These are phyloP conservation scores for Gopherus flavomarginatus DNA, from an alignment of 2,113 vertebrate species.

Conservation along the genomic window DNA sequence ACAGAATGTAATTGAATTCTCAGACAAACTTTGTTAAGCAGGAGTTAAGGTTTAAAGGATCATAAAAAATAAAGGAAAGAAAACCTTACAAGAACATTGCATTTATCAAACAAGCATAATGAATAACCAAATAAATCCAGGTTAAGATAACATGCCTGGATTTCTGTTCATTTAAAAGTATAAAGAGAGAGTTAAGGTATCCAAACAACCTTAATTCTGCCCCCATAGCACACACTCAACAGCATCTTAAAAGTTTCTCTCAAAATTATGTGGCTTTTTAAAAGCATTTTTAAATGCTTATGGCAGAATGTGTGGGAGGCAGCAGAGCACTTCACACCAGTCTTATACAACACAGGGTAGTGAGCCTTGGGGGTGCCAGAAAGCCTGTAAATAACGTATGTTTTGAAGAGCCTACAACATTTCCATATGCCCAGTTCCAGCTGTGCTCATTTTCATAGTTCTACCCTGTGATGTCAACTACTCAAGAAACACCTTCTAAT, in stretches of 20 bases:
- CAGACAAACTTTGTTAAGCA: slow-evolving; percentile 17
- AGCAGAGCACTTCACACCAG: neutral
- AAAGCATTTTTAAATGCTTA: neutral
- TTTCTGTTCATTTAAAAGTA: neutral
- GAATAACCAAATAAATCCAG: neutral
- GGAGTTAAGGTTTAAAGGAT: slow-evolving; percentile 35
- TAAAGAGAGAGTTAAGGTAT: slow-evolving; percentile 30
- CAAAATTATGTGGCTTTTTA: neutral
- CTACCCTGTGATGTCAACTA: neutral
- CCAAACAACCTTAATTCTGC: slow-evolving; percentile 28
- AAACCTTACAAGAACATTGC: neutral
- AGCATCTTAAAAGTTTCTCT: neutral
- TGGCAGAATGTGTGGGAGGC: no score
- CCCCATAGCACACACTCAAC: neutral
- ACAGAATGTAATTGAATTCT: slow-evolving; percentile 54
- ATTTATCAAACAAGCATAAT: neutral
- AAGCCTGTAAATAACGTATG: neutral
- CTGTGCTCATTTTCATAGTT: neutral
- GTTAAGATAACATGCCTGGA: neutral
- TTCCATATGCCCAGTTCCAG: neutral
- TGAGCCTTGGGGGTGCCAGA: neutral
- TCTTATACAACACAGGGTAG: neutral
- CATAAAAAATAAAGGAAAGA: slow-evolving; percentile 24
- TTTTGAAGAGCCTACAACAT: neutral
- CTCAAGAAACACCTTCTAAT: neutral